Evolutionary conservation across 1,140 invertebrate genomes (phyloP), one percentile per base, ranked within the genome.

Genomic region (Caenorhabditis briggsae): DNA sequence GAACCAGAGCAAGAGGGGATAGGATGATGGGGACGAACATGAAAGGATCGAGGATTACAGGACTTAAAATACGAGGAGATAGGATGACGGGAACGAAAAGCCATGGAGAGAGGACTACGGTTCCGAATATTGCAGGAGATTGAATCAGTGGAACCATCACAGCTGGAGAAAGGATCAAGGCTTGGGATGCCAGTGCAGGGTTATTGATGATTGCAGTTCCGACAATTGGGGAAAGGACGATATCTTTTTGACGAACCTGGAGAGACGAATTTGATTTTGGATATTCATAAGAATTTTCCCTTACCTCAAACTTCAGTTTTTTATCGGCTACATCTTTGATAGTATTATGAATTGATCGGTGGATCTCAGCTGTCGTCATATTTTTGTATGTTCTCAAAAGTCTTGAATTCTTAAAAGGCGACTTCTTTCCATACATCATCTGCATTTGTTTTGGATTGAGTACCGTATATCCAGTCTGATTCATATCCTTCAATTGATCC

Each of bases 81-180:
- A 91, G 61, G 70, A 91, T 90, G 6, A 91, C 82, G 9, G 91
- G 91, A 23, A 90, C 86, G 59, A 91, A 92, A 3, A 92, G n/a
- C 87, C 84, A 90, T 7, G 89, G 89, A n/a, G 82, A 46, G 1
- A 89, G 56, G 18, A 83, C 55, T 41, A 59, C 56, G 53, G 82
- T 83, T 23, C 53, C 56, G 16, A 59, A 83, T n/a, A 90, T 55
- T 16, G 88, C 88, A 11, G 82, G 82, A 56, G 82, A 83, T 83
- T 56, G 82, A 43, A 59, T 83, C 43, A 59, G 20, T 0, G 82
- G 82, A 48, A 64, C 25, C 16, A 91, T 89, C 16, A 91, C 74
- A 59, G 74, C 70, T 7, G 82, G 70, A 14, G 85, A 89, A 20
- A 74, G 78, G 18, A 23, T 90, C 23, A 59, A 48, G 20, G 20